phyloP scores from a whole-genome alignment of 2,113 vertebrate species.

The Helogale parvula region DNA sequence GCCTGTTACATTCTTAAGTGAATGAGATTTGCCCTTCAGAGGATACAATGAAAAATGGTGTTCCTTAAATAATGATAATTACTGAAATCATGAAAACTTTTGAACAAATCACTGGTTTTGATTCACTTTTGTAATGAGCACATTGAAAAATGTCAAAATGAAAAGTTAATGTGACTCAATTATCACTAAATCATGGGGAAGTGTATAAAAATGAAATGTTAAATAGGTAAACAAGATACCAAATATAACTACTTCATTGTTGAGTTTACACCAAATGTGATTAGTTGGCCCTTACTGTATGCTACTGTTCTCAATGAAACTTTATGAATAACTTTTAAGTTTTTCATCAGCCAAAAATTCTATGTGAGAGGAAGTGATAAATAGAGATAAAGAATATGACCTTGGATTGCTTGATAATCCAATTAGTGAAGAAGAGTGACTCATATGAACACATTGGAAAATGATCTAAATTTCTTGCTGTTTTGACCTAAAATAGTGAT shows the following conservation, averaged over 20 bases:
- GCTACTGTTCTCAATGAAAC: background rate
- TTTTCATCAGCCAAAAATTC: background rate
- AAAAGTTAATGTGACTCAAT: background rate
- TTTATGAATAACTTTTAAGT: constrained; percentile 33
- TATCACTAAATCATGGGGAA: background rate
- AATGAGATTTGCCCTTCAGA: constrained; percentile 38
- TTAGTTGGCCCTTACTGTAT: background rate
- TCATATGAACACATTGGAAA: background rate
- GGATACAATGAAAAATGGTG: background rate
- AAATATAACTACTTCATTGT: background rate
- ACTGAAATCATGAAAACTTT: constrained; percentile 21
- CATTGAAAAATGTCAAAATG: constrained; percentile 25
- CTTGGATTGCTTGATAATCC: constrained; percentile 35
- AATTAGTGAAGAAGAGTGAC: constrained; percentile 36
- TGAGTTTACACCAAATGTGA: background rate
- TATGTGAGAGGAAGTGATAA: constrained; percentile 33
- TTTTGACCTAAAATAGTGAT: constrained; percentile 19
- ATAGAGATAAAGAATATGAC: background rate
- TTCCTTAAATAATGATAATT: constrained; percentile 55
- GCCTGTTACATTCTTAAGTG: constrained; percentile 1
- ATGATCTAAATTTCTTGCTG: background rate
- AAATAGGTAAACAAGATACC: background rate
- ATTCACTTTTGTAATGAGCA: background rate
- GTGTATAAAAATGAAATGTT: background rate
- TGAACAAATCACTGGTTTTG: constrained; percentile 2